These are phyloP conservation scores for Phylloscopus trochiloides DNA, from an alignment of 2,113 vertebrate genomes.

Conservation along the genomic window DNA sequence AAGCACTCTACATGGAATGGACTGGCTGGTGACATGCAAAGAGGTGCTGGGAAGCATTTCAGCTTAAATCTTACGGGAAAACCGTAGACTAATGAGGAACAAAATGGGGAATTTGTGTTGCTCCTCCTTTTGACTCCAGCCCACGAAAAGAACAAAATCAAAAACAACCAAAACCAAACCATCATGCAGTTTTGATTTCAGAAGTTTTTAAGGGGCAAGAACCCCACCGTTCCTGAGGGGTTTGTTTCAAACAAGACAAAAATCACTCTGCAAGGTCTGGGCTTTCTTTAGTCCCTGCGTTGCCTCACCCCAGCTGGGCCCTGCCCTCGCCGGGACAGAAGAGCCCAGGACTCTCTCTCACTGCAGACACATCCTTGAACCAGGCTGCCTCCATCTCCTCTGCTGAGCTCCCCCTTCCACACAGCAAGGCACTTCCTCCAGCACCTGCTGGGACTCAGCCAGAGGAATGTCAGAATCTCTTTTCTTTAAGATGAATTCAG, in stretches of 20 bases:
- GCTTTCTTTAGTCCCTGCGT: rapidly evolving
- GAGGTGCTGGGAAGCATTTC: not conserved
- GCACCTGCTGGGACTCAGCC: not conserved
- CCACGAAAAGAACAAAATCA: rapidly evolving
- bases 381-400: not conserved
- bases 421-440: not conserved
- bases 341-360: not conserved
- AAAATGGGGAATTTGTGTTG: rapidly evolving
- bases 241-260: not conserved
- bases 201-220: not conserved
- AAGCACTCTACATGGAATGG: rapidly evolving
- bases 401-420: not conserved
- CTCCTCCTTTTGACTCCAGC: not conserved
- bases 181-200: rapidly evolving
- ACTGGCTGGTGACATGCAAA: not conserved
- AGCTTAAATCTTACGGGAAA: not conserved
- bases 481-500: not conserved
- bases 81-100: rapidly evolving
- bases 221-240: rapidly evolving
- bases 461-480: not conserved
- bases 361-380: rapidly evolving
- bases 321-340: not conserved
- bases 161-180: too few relatives aligned
- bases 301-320: not conserved
- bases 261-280: not conserved